A percentile compares a stretch with the other conserved stretches of the same genome.
phyloP scores from a whole-genome alignment of 2,113 vertebrate species.

The Syngnathoides biaculeatus region DNA sequence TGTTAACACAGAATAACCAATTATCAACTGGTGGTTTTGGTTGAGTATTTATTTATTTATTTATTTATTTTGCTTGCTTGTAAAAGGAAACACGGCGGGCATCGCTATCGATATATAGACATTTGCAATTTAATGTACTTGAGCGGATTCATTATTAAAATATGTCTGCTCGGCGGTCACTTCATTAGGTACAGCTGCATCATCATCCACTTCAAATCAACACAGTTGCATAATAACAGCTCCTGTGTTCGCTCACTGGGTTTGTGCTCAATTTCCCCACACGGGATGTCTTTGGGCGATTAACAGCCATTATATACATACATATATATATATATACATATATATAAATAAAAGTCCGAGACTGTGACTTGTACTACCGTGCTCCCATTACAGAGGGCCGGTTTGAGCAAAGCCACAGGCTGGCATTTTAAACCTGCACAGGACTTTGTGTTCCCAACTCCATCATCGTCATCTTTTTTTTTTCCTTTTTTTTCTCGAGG shows the following conservation, averaged over 20 bases:
- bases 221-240: not conserved
- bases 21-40: not conserved
- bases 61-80: too few species aligned
- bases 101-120: not conserved
- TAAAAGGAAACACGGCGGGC: not conserved
- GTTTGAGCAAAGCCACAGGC: not conserved
- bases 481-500: not conserved
- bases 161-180: not conserved
- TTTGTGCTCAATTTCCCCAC: not conserved
- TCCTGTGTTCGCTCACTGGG: too few species aligned
- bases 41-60: too few species aligned
- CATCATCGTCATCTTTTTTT: not conserved
- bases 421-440: conserved; percentile 12
- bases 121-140: not conserved
- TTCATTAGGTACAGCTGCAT: not conserved
- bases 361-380: not conserved
- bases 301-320: not conserved
- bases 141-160: not conserved
- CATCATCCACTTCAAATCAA: not conserved
- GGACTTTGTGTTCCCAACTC: not conserved
- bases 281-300: not conserved
- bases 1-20: not conserved
- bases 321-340: not conserved
- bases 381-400: not conserved
- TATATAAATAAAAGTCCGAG: not conserved